Conservation (phyloP, 2,113 vertebrate genomes). For the Amphiprion ocellaris region DNA sequence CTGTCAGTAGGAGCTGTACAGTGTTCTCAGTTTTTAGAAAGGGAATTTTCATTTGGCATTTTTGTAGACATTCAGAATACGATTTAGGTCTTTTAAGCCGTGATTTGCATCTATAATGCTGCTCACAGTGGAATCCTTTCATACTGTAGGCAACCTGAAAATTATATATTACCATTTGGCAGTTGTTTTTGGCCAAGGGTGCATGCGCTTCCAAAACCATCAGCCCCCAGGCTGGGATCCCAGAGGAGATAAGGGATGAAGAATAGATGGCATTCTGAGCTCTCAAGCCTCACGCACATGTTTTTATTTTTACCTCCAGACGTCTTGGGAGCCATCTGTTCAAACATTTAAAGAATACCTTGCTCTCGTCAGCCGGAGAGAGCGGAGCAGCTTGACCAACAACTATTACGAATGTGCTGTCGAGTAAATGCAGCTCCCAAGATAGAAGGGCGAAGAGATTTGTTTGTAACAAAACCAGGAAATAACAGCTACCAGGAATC, state of each 20-base stretch:
- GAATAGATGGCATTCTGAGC: slow-evolving; percentile 73
- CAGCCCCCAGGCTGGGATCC: slow-evolving; percentile 63
- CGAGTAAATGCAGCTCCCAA: slow-evolving; percentile 62
- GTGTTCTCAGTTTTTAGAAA: not conserved
- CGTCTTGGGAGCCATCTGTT: slow-evolving; percentile 76
- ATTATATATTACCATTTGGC: slow-evolving; percentile 58
- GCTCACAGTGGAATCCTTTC: slow-evolving; percentile 49
- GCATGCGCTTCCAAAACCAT: slow-evolving; percentile 67
- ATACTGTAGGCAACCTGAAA: slow-evolving; percentile 60
- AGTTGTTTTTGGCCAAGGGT: slow-evolving; percentile 61
- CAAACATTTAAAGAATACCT: slow-evolving; percentile 80
- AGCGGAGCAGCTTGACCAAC: slow-evolving; percentile 59
- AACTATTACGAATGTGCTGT: slow-evolving; percentile 65
- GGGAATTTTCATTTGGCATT: slow-evolving; percentile 5
- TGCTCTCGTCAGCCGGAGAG: slow-evolving; percentile 55
- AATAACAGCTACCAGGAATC: slow-evolving; percentile 30
- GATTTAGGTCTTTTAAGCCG: slow-evolving; percentile 22
- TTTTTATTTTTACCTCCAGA: slow-evolving; percentile 79
- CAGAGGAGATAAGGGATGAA: slow-evolving; percentile 72
- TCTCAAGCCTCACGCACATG: slow-evolving; percentile 59
- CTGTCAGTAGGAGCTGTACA: too few species aligned
- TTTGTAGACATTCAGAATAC: not conserved
- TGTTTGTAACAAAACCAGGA: slow-evolving; percentile 41
- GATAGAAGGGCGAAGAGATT: slow-evolving; percentile 29
- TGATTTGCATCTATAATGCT: slow-evolving; percentile 43